phyloP scores from a whole-genome alignment of 2,888 invertebrate species.

The Scaptomyza reducta region DNA sequence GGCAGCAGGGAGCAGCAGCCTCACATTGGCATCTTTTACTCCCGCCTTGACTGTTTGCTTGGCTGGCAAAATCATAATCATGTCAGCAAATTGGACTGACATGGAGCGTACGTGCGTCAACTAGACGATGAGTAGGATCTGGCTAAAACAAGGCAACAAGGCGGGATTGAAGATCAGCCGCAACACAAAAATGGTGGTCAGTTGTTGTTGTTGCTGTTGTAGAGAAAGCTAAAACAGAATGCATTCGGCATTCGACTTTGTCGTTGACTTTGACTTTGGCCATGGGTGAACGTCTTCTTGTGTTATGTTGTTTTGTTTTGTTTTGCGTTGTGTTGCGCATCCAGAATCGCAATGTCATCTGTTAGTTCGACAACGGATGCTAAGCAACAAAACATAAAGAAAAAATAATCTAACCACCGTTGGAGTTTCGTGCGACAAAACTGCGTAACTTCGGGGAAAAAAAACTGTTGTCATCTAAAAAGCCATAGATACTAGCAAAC shows the following conservation, averaged over 20 bases:
- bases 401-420: conserved; percentile 66
- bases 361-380: conserved; percentile 75
- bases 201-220: conserved; percentile 13
- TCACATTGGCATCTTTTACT: conserved; percentile 50
- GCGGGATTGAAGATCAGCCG: conserved; percentile 58
- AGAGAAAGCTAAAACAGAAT: conserved; percentile 57
- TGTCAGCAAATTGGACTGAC: conserved; percentile 79
- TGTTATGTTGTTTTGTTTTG: conserved; percentile 11
- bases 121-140: conserved; percentile 77
- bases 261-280: conserved; percentile 42
- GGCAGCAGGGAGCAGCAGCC: conserved; percentile 3
- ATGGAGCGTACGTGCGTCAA: conserved; percentile 77
- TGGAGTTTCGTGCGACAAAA: conserved; percentile 72
- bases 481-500: conserved; percentile 2
- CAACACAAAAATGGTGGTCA: conserved; percentile 42
- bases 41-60: conserved; percentile 56
- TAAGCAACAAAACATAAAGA: not conserved
- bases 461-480: conserved; percentile 53
- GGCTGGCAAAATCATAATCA: conserved; percentile 75
- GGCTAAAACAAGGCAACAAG: conserved; percentile 29
- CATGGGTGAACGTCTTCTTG: conserved; percentile 67
- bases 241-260: conserved; percentile 28
- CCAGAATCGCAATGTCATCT: conserved; percentile 66
- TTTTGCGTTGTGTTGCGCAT: conserved; percentile 19
- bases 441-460: conserved; percentile 50